These are phyloP conservation scores for Pinctada fucata DNA, from an alignment of 2,888 invertebrate genomes.

Conservation along the genomic window DNA sequence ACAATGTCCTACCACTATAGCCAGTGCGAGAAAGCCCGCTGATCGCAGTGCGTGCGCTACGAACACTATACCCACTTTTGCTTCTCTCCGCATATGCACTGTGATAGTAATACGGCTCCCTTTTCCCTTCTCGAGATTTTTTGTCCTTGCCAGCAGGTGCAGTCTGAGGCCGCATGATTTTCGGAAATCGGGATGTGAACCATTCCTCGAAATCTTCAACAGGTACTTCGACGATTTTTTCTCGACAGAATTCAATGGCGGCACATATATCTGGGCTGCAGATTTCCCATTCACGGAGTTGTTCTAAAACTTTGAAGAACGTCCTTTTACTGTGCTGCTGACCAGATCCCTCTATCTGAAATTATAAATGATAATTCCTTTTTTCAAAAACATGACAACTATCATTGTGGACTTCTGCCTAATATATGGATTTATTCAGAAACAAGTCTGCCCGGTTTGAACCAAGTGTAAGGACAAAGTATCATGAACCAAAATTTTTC, in stretches of 20 bases:
- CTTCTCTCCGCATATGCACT: conserved; percentile 14
- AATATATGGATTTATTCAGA: background rate
- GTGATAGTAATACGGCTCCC: conserved; percentile 2
- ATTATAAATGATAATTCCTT: background rate
- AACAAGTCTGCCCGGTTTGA: background rate
- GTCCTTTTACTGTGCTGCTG: conserved; percentile 73
- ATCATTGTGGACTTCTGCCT: too few species aligned
- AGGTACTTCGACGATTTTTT: conserved; percentile 74
- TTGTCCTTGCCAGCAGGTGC: conserved; percentile 59
- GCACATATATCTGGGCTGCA: conserved; percentile 75
- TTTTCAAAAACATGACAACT: too few species aligned
- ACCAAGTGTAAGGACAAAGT: too few species aligned
- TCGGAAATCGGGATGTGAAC: conserved; percentile 73
- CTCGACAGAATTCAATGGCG: conserved; percentile 75
- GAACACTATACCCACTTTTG: conserved; percentile 18
- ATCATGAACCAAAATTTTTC: too few species aligned
- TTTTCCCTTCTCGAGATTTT: conserved; percentile 38
- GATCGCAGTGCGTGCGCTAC: conserved; percentile 2
- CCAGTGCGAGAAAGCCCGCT: conserved; percentile 10
- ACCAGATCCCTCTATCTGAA: conserved; percentile 72
- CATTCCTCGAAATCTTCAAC: conserved; percentile 75
- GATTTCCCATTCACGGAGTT: conserved; percentile 75
- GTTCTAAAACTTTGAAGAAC: conserved; percentile 72
- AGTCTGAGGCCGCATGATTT: conserved; percentile 69
- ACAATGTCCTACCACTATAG: background rate